These are phyloP conservation scores for Chloroceryle amazona DNA, from an alignment of 2,797 vertebrate species.

Conservation along the genomic window DNA sequence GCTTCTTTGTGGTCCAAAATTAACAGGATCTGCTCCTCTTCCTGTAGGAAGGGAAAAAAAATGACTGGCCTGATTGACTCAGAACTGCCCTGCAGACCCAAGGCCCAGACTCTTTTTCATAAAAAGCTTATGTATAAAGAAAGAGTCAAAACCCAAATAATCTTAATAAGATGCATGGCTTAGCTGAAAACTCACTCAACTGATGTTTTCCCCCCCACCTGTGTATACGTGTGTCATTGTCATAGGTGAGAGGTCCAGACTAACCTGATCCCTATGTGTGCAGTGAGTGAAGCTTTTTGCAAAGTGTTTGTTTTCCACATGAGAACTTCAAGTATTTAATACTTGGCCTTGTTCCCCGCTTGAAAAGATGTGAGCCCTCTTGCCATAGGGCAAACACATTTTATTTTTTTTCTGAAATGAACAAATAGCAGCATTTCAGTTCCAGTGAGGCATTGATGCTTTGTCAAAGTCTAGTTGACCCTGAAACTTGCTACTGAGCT, in stretches of 20 bases:
- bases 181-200: neutral
- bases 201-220: neutral
- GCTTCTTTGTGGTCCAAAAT: neutral
- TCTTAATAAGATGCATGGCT: neutral
- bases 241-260: neutral
- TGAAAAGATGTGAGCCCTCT: neutral
- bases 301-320: neutral
- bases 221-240: accelerated
- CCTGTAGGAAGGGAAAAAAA: neutral
- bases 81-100: neutral
- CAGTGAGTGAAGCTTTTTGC: neutral
- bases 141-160: neutral
- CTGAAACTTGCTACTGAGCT: neutral
- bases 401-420: neutral
- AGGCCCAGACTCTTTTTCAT: neutral
- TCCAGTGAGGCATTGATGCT: neutral
- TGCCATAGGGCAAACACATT: neutral
- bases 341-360: neutral
- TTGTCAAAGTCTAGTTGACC: neutral
- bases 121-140: neutral
- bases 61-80: neutral
- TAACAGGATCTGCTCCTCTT: neutral
- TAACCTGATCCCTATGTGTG: accelerated
- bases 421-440: neutral
- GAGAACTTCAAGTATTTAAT: neutral